Conservation (phyloP, 2,888 invertebrate species). For the Acanthoscelides obtectus region DNA sequence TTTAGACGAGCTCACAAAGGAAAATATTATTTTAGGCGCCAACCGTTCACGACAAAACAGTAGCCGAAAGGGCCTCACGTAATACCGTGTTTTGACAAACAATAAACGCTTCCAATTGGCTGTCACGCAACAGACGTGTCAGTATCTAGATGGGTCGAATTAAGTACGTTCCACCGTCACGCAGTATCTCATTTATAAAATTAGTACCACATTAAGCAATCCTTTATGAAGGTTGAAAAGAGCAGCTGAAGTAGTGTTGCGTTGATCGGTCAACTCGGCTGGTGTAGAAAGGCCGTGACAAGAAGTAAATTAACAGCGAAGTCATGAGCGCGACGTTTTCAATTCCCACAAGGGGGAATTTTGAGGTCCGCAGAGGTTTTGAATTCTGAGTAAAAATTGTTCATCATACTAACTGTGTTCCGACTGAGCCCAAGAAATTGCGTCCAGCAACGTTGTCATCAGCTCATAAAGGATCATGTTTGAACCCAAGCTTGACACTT, state of each 20-base stretch:
- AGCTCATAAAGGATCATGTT: too few relatives aligned
- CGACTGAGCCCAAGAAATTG: too few relatives aligned
- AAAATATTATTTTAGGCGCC: neutral
- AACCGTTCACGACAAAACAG: neutral
- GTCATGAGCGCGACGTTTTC: neutral
- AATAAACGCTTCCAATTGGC: neutral
- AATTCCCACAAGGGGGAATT: too few relatives aligned
- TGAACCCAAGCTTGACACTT: too few relatives aligned
- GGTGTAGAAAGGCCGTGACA: slow-evolving; percentile 21
- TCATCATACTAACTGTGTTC: too few relatives aligned
- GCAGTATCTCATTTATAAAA: slow-evolving; percentile 3
- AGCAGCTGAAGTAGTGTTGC: slow-evolving; percentile 1
- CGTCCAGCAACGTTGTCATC: too few relatives aligned
- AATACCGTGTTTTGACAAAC: neutral
- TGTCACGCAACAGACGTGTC: neutral
- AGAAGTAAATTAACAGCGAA: slow-evolving; percentile 45
- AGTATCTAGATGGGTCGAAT: neutral
- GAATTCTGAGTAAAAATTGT: too few relatives aligned
- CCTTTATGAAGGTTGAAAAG: neutral
- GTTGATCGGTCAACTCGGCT: neutral
- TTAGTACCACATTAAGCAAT: slow-evolving; percentile 4
- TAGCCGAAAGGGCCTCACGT: neutral
- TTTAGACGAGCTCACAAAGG: neutral
- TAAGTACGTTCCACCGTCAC: neutral
- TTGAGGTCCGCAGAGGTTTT: too few relatives aligned